Evolutionary conservation across 2,797 vertebrate genomes (phyloP).

Genomic region (Intellagama lesueurii): DNA sequence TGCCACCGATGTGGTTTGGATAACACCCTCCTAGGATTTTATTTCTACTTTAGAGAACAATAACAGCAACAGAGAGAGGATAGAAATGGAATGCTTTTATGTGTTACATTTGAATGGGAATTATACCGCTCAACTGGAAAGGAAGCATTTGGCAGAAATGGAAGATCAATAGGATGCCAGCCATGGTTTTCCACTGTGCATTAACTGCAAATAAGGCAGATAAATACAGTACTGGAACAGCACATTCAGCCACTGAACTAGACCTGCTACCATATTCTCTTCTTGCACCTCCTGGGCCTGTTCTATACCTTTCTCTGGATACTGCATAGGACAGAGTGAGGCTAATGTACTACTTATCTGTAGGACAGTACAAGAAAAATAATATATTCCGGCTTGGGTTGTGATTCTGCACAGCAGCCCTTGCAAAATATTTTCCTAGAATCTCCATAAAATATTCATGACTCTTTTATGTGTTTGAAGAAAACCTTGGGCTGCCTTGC

Average conservation of each 20-base stretch:
- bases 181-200: too few species aligned
- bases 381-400: neutral
- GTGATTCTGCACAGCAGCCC: neutral
- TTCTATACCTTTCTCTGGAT: neutral
- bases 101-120: neutral
- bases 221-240: neutral
- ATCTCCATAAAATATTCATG: slow-evolving; percentile 37
- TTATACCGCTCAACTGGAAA: neutral
- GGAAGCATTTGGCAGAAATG: neutral
- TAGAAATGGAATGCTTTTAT: neutral
- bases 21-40: neutral
- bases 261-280: neutral
- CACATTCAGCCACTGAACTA: neutral
- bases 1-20: neutral
- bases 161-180: neutral
- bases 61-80: neutral
- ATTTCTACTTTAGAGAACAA: slow-evolving; percentile 1
- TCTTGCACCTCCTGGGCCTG: neutral
- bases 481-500: neutral
- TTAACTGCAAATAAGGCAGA: neutral
- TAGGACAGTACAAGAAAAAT: neutral
- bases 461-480: slow-evolving; percentile 8
- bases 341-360: neutral
- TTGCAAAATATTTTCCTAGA: slow-evolving; percentile 25
- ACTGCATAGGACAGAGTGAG: neutral